A percentile compares a stretch with the other conserved stretches of the same genome.
Evolutionary conservation across 2,113 vertebrate species (phyloP).

Genomic region (Pipra filicauda): DNA sequence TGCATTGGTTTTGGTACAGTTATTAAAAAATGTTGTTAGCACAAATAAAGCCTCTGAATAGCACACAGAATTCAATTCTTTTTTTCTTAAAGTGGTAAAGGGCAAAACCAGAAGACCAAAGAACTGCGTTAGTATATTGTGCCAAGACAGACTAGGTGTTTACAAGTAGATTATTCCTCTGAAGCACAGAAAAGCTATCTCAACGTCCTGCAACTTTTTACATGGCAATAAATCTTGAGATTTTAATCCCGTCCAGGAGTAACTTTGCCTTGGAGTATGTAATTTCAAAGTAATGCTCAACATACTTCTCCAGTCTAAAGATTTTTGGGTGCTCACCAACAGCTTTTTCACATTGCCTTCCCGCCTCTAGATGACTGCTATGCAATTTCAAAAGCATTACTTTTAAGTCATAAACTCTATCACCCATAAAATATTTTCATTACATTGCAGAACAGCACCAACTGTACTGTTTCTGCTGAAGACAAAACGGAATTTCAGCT

Average conservation of each 20-base stretch:
- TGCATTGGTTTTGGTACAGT: not conserved
- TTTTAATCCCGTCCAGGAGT: not conserved
- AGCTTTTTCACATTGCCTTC: not conserved
- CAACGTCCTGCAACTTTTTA: not conserved
- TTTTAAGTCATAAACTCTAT: not conserved
- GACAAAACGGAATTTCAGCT: not conserved
- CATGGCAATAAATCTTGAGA: not conserved
- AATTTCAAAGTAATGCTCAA: not conserved
- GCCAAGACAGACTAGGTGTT: not conserved
- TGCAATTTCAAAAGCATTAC: not conserved
- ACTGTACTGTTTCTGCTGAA: not conserved
- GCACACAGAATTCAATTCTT: not conserved
- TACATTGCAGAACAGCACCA: not conserved
- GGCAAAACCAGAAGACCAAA: not conserved
- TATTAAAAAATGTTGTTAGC: not conserved
- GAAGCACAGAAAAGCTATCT: not conserved
- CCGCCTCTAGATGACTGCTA: not conserved
- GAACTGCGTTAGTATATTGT: not conserved
- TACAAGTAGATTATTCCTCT: not conserved
- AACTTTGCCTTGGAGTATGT: not conserved
- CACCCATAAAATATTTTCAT: slow-evolving; percentile 26
- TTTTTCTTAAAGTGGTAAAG: not conserved
- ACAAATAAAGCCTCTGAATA: not conserved
- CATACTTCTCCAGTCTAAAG: not conserved
- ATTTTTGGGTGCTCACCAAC: not conserved